phyloP scores from a whole-genome alignment of 2,888 invertebrate species.

The Toxonevra muliebris region DNA sequence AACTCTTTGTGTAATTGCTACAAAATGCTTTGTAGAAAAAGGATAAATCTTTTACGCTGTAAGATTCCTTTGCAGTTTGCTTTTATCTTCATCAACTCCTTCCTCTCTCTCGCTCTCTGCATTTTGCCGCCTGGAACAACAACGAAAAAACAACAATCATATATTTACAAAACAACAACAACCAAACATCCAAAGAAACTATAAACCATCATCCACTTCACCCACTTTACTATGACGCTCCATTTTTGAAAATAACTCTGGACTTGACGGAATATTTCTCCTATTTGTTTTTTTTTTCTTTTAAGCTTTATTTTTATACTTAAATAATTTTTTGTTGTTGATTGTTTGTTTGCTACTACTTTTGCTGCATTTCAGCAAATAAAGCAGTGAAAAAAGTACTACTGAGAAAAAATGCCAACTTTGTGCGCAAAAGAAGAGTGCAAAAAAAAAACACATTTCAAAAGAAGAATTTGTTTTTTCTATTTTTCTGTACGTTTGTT shows the following conservation, averaged over 20 bases:
- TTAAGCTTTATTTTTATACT: slow-evolving; percentile 17
- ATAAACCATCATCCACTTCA: not conserved
- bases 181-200: not conserved
- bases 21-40: no score
- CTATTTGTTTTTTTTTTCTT: not conserved
- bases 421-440: slow-evolving; percentile 16
- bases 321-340: slow-evolving; percentile 12
- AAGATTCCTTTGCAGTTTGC: no score
- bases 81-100: no score
- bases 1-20: no score
- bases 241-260: no score
- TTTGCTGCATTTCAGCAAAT: slow-evolving; percentile 12
- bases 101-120: no score
- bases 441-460: slow-evolving; percentile 18
- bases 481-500: slow-evolving; percentile 12
- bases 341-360: not conserved
- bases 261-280: no score
- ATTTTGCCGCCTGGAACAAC: no score
- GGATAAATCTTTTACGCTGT: no score
- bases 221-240: not conserved
- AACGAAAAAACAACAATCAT: no score
- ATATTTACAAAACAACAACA: not conserved
- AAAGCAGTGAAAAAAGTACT: not conserved
- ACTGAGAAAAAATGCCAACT: slow-evolving; percentile 27
- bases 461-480: slow-evolving; percentile 15